phyloP scores from a whole-genome alignment of 2,888 invertebrate genomes.

The Barypeithes pellucidus region DNA sequence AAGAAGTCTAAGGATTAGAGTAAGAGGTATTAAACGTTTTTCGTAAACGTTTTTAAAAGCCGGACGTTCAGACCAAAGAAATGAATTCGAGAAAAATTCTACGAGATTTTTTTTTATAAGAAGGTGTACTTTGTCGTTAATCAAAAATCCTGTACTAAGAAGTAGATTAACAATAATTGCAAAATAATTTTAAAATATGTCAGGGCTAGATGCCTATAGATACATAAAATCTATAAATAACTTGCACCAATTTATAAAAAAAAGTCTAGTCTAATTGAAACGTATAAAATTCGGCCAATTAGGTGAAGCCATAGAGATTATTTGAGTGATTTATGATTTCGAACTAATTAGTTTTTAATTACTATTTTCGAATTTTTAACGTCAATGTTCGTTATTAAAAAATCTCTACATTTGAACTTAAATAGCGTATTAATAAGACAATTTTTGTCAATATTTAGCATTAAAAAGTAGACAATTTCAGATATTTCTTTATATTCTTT shows the following conservation, averaged over 20 bases:
- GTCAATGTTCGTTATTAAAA: slow-evolving; percentile 6
- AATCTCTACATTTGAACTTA: neutral
- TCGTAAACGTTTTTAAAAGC: neutral
- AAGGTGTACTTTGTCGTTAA: too few relatives aligned
- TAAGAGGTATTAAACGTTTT: neutral
- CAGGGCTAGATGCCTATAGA: too few relatives aligned
- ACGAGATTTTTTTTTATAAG: too few relatives aligned
- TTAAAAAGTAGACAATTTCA: slow-evolving; percentile 15
- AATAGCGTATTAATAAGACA: neutral
- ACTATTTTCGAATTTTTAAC: slow-evolving; percentile 3
- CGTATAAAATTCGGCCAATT: neutral
- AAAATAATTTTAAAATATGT: too few relatives aligned
- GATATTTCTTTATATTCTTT: slow-evolving; percentile 8
- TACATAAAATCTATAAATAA: too few relatives aligned
- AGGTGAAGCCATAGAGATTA: neutral
- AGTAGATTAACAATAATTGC: too few relatives aligned
- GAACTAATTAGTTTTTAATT: slow-evolving; percentile 5
- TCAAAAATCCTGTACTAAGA: too few relatives aligned
- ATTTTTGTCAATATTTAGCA: slow-evolving; percentile 16
- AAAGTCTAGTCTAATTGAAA: neutral
- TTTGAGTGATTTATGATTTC: slow-evolving; percentile 5
- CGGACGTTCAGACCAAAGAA: neutral
- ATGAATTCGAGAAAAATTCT: too few relatives aligned
- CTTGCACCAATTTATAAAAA: too few relatives aligned
- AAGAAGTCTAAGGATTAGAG: neutral